A percentile compares a stretch with the other conserved stretches of the same genome.
Conservation (phyloP, 1,140 invertebrate genomes). For the Drosophila teissieri region DNA sequence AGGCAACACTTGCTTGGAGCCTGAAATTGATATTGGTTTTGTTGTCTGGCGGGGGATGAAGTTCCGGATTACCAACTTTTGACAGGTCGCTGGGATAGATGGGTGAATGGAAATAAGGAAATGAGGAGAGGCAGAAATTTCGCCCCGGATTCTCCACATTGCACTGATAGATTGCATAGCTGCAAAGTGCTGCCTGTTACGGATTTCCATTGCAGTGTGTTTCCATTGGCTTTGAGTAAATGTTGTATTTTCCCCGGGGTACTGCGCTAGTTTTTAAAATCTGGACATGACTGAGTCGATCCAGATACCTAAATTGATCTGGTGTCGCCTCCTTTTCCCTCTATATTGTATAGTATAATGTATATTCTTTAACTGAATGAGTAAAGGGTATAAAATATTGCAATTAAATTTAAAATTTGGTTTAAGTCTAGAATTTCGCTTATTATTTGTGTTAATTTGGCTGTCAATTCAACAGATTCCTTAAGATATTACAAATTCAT, state of each 20-base stretch:
- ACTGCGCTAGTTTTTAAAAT: too few relatives aligned
- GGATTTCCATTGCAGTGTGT: conserved; percentile 8
- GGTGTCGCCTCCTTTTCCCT: too few relatives aligned
- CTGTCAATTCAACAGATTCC: background rate
- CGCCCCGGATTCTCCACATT: conserved; percentile 12
- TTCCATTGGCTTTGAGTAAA: background rate
- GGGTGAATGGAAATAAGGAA: conserved; percentile 4
- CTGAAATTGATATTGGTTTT: conserved; percentile 73
- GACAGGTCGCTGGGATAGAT: background rate
- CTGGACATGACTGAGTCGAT: too few relatives aligned
- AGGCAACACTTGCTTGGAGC: conserved; percentile 59
- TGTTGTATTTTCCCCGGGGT: too few relatives aligned
- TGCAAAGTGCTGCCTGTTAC: conserved; percentile 9
- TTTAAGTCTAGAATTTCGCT: background rate
- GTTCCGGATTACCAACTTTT: conserved; percentile 31
- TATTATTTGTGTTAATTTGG: background rate
- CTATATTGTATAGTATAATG: too few relatives aligned
- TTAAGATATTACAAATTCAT: background rate
- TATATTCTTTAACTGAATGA: too few relatives aligned
- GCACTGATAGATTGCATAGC: conserved; percentile 29
- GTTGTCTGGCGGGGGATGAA: conserved; percentile 29
- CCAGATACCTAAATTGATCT: too few relatives aligned
- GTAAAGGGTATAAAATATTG: too few relatives aligned
- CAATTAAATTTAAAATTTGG: background rate
- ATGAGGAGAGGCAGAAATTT: background rate